Evolutionary conservation across 2,113 vertebrate genomes (phyloP), one percentile per base, ranked within the genome.

Genomic region (Chaetodon auriga): DNA sequence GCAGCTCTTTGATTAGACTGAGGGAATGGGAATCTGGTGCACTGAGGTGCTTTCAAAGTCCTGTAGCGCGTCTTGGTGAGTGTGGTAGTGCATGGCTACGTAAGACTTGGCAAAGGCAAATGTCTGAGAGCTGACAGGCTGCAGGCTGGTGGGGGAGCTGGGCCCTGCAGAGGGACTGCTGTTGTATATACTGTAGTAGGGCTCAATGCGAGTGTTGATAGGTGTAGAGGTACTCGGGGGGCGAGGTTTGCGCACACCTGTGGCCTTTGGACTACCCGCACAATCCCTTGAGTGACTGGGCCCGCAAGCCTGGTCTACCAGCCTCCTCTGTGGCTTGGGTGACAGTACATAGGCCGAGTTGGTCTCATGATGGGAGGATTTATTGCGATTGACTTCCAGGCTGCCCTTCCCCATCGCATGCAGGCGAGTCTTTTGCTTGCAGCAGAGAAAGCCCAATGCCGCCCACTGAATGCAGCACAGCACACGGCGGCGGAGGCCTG

Each of bases 101-200:
- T 96, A 98, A 0, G 97, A 97, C 73, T 95, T 97, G 83, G 96
- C 92, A 72, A 98, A 97, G 6, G 94, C 95, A 1, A 97, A 97
- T 0, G 96, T 88, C 89, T 95, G 95, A 1, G 96, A 95, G 90
- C 90, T 96, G 5, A 92, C 89, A 0, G 96, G 97, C 87, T 97
- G 97, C 25, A 97, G 86, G 92, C 94, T 95, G 8, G 91, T 96
- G 0, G 97, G 96, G 15, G 96, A 95, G 93, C 96, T 97, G 35
- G 80, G 92, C 48, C 94, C 96, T 38, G 89, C 96, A 13, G 96
- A 96, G 68, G 95, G 97, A 83, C 91, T 98, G 94, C 96, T 98
- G 94, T 97, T 98, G 64, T 99, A 99, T 86, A 99, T 97, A 72
- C 98, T 99, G 90, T 98, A 99, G 87, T 98, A 99, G 25, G 98